Percentiles rank a stretch among this genome's conserved stretches.
Conservation (phyloP, 2,888 invertebrate genomes). For the Brachynemurus nebulosus region DNA sequence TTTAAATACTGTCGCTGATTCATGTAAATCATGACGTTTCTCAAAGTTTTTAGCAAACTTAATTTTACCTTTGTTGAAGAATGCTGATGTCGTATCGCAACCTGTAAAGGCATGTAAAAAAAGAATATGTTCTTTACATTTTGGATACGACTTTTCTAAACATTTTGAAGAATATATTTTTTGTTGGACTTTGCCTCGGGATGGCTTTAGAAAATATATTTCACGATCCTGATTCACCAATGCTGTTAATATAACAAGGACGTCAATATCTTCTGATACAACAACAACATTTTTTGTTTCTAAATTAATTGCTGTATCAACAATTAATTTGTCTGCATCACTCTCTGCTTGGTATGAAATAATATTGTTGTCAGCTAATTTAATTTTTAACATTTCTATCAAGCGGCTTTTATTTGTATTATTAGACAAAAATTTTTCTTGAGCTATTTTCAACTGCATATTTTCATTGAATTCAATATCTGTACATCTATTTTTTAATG, state of each 20-base stretch:
- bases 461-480: slow-evolving; percentile 13
- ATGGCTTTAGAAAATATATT: slow-evolving; percentile 13
- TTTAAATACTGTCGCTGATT: slow-evolving; percentile 5
- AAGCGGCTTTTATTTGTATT: slow-evolving; percentile 13
- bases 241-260: slow-evolving; percentile 21
- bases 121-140: slow-evolving; percentile 14
- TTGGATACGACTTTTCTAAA: slow-evolving; percentile 10
- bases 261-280: slow-evolving; percentile 14
- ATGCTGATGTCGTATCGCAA: slow-evolving; percentile 14
- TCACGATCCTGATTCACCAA: slow-evolving; percentile 7
- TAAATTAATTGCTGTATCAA: slow-evolving; percentile 15
- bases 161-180: slow-evolving; percentile 11
- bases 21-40: not conserved
- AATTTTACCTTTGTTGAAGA: slow-evolving; percentile 5
- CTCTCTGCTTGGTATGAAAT: slow-evolving; percentile 13
- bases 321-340: slow-evolving; percentile 11
- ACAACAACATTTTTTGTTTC: slow-evolving; percentile 11
- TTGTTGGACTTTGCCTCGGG: slow-evolving; percentile 11
- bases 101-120: slow-evolving; percentile 16
- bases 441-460: slow-evolving; percentile 13
- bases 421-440: slow-evolving; percentile 14
- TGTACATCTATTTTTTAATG: slow-evolving; percentile 8
- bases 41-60: not conserved
- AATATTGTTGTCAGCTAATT: slow-evolving; percentile 10
- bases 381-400: slow-evolving; percentile 14